phyloP scores from a whole-genome alignment of 1,140 invertebrate genomes.

The Lepidurus couesii region DNA sequence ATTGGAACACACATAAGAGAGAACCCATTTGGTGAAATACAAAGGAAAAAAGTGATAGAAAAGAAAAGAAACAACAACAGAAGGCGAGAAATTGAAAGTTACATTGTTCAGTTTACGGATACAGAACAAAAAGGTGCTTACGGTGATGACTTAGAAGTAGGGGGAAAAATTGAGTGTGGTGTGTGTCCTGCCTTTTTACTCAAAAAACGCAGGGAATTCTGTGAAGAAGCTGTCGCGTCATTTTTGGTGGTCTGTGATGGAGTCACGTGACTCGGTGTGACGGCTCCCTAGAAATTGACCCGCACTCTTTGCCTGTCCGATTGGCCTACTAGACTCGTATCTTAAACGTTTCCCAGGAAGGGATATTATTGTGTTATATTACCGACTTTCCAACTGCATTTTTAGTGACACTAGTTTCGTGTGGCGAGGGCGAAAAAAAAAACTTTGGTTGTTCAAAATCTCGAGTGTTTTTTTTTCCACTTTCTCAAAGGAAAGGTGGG shows the following conservation, averaged over 20 bases:
- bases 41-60: not conserved
- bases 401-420: no score
- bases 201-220: not conserved
- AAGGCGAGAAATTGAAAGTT: not conserved
- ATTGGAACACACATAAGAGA: conserved; percentile 8
- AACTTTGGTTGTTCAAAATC: no score
- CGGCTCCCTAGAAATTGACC: not conserved
- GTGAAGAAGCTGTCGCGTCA: conserved; percentile 15
- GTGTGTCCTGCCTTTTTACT: no score
- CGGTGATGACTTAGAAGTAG: not conserved
- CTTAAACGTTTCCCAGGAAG: no score
- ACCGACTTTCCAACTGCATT: no score
- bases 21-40: not conserved
- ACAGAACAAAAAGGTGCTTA: not conserved
- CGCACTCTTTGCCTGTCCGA: no score
- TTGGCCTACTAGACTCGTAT: no score
- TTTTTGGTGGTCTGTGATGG: not conserved
- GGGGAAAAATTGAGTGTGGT: not conserved
- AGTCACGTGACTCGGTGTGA: not conserved
- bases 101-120: no score
- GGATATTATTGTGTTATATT: no score
- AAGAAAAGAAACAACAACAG: not conserved
- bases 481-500: no score
- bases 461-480: no score
- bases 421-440: no score